Base-by-base conservation (phyloP, 1,140 invertebrate genomes). In the Drosophila cardini region DNA sequence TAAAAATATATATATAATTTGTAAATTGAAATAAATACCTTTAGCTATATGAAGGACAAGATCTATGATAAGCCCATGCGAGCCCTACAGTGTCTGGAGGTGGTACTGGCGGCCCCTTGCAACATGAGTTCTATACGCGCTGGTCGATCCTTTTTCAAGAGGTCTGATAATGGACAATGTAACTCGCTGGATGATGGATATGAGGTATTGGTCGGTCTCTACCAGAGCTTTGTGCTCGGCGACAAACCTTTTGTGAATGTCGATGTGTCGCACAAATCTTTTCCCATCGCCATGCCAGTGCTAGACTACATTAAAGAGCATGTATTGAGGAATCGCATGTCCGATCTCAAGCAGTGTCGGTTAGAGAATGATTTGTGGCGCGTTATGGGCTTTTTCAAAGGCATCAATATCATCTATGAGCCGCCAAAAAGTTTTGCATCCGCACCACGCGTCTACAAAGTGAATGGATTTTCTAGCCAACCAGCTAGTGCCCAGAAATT, bases 71-170 rank as follows among this genome's bases (percentile, higher is more conserved):
- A 92, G 30, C 96, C 97, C 4, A 94, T 95, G 82, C 94, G 95
- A 38, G 94, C 94, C 1, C 90, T 97, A 9, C 96, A 96, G 92
- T 96, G 95, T 52, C 87, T 98, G 1, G 97, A 98, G 91, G 94
- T 98, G 1, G 95, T 98, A 43, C 93, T 98, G 15, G 74, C 90
- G 0, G 2, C 57, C 0, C 74, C 73, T 8, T 91, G 87, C 26
- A 77, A 90, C 62, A 71, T 93, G 95, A 57, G 94, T 95, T 75
- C 94, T 91, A 10, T 93, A 93, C 21, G 92, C n/a, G 90, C 90
- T 2, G 93, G 93, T 10, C 78, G 93, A 18, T 93, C 92, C 4
- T 93, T 92, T 45, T 93, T 92, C 13, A 85, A 90, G 7, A 83
- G 57, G 56, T 92, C 93, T 2, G 55, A 30, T 0, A 42, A 61